A percentile compares a stretch with the other conserved stretches of the same genome.
These are phyloP conservation scores for Champsocephalus esox DNA, from an alignment of 2,797 vertebrate genomes.

Conservation along the genomic window DNA sequence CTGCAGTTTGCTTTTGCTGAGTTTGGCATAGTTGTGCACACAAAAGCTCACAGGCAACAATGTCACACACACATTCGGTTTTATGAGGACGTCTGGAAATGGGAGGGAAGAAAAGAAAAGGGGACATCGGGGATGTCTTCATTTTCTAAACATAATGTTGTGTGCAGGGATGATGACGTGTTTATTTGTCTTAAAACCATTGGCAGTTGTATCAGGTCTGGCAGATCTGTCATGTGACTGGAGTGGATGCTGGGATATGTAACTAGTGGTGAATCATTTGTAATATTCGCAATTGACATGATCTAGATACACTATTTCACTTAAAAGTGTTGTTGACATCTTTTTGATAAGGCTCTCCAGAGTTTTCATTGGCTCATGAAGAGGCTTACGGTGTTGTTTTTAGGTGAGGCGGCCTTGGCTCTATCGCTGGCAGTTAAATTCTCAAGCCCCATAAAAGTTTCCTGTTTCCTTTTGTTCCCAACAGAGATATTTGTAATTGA, in stretches of 20 bases:
- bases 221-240: neutral
- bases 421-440: constrained; percentile 55
- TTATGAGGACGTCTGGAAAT: constrained; percentile 19
- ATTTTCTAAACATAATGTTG: neutral
- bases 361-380: constrained; percentile 51
- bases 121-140: neutral
- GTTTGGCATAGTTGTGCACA: constrained; percentile 54
- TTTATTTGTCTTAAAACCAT: neutral
- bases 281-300: constrained; percentile 3
- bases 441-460: constrained; percentile 39
- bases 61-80: constrained; percentile 4
- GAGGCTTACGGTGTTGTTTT: constrained; percentile 44
- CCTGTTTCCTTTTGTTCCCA: constrained; percentile 26
- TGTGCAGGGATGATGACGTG: constrained; percentile 1
- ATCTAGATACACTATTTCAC: constrained; percentile 15
- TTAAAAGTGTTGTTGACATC: constrained; percentile 25
- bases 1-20: constrained; percentile 61
- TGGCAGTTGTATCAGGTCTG: neutral
- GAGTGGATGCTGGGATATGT: neutral
- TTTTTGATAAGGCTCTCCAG: constrained; percentile 29
- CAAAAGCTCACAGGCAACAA: constrained; percentile 19
- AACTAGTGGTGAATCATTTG: constrained; percentile 19
- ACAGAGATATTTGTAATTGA: constrained; percentile 18
- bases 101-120: neutral
- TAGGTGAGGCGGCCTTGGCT: constrained; percentile 31